phyloP scores from a whole-genome alignment of 2,888 invertebrate genomes.

The Lepidonotus clava region DNA sequence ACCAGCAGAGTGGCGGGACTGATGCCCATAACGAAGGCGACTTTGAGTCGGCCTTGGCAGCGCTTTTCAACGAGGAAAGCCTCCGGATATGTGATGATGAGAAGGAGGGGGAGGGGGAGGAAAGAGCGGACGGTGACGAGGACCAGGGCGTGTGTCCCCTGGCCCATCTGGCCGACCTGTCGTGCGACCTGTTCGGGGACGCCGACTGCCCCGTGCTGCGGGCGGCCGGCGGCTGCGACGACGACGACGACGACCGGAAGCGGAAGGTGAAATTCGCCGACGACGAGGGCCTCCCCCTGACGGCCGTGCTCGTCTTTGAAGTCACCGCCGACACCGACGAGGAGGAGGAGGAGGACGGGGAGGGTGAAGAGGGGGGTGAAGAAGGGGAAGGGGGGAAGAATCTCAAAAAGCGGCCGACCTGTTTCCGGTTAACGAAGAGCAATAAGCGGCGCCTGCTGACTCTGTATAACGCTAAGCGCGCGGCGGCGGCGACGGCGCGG shows the following conservation, averaged over 20 bases:
- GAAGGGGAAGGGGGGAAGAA: background rate
- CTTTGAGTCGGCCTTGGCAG: background rate
- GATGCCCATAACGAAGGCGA: background rate
- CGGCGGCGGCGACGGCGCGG: background rate
- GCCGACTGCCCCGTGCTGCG: background rate
- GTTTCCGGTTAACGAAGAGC: background rate
- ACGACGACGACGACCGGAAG: background rate
- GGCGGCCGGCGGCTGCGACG: background rate
- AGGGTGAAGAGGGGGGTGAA: too few species aligned
- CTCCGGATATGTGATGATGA: background rate
- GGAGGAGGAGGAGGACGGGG: background rate
- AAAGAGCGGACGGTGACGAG: background rate
- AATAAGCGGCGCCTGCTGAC: background rate
- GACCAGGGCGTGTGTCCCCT: too few species aligned
- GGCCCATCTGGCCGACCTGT: too few species aligned
- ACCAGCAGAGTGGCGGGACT: background rate
- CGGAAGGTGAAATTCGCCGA: constrained; percentile 6
- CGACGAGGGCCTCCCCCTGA: background rate
- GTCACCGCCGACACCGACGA: background rate
- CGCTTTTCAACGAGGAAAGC: background rate
- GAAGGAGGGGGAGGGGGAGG: background rate
- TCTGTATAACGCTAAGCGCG: background rate
- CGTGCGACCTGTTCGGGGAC: too few species aligned
- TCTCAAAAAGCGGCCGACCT: background rate
- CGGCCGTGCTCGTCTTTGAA: background rate